phyloP scores from a whole-genome alignment of 2,113 vertebrate genomes.

The Platycercus adscitus region DNA sequence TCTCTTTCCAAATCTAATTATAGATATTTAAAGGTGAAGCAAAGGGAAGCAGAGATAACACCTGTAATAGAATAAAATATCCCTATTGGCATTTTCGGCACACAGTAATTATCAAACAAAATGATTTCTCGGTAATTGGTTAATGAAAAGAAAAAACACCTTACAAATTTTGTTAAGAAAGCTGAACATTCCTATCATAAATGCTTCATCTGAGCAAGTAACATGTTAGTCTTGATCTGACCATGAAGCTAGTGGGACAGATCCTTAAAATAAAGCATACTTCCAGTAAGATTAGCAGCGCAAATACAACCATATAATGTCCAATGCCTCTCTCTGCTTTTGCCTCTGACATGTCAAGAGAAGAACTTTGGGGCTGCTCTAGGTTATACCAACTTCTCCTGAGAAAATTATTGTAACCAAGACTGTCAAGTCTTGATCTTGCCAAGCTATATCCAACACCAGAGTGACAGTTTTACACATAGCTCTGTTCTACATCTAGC shows the following conservation, averaged over 20 bases:
- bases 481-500: neutral
- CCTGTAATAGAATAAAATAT: neutral
- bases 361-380: neutral
- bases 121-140: neutral
- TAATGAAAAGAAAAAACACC: neutral
- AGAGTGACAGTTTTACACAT: neutral
- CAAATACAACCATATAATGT: neutral
- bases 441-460: neutral
- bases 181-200: neutral
- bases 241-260: neutral
- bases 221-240: neutral
- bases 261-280: neutral
- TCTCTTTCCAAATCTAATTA: conserved; percentile 26
- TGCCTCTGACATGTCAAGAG: neutral
- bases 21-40: conserved; percentile 25
- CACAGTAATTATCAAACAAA: neutral
- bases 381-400: neutral
- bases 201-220: fast-evolving
- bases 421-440: neutral
- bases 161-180: neutral
- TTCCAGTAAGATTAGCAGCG: neutral
- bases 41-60: neutral
- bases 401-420: neutral
- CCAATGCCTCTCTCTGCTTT: neutral
- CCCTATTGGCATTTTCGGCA: neutral